Conservation (phyloP, 1,140 invertebrate species). For the Hirudo medicinalis region DNA sequence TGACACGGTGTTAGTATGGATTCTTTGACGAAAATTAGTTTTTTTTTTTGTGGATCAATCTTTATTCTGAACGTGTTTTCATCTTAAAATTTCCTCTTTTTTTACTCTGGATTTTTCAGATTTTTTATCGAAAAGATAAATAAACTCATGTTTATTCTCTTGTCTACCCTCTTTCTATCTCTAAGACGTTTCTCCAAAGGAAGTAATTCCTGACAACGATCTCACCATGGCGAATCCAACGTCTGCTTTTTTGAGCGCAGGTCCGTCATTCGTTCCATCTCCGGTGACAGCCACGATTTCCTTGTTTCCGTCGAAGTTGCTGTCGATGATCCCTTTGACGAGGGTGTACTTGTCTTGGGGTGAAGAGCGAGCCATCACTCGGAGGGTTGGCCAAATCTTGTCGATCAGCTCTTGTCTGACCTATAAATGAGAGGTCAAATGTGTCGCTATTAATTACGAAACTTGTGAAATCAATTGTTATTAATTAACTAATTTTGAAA, state of each 20-base stretch:
- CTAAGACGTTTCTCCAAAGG: not conserved
- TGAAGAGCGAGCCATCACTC: slow-evolving; percentile 89
- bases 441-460: too few species aligned
- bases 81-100: too few species aligned
- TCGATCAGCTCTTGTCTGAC: slow-evolving; percentile 66
- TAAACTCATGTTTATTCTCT: not conserved
- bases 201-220: not conserved
- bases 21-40: too few species aligned
- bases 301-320: slow-evolving; percentile 68
- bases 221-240: slow-evolving; percentile 94
- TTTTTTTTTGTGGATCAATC: too few species aligned
- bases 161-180: not conserved
- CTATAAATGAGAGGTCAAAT: slow-evolving; percentile 24
- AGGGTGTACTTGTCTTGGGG: slow-evolving; percentile 92
- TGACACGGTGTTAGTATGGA: too few species aligned
- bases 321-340: slow-evolving; percentile 54
- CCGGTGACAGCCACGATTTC: slow-evolving; percentile 99
- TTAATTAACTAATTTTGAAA: too few species aligned
- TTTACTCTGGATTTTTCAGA: too few species aligned
- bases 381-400: slow-evolving; percentile 90
- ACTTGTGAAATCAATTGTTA: too few species aligned
- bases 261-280: slow-evolving; percentile 96
- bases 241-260: slow-evolving; percentile 94
- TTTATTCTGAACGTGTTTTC: too few species aligned
- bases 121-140: too few species aligned